A percentile compares a stretch with the other conserved stretches of the same genome.
These are phyloP conservation scores for Macropodus opercularis DNA, from an alignment of 2,797 vertebrate species.

Conservation along the genomic window DNA sequence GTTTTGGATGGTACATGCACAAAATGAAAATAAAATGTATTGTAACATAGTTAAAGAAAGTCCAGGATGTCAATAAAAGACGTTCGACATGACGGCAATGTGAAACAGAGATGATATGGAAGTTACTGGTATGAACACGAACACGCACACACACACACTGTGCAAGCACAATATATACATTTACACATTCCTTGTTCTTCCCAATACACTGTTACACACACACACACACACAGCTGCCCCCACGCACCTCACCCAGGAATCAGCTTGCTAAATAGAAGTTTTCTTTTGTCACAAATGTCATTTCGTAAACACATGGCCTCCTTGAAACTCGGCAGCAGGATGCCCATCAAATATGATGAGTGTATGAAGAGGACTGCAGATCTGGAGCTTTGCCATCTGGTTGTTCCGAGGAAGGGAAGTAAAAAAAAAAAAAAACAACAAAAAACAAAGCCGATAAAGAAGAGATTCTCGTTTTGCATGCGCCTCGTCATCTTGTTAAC, in stretches of 20 bases:
- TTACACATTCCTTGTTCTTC: slow-evolving; percentile 9
- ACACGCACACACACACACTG: slow-evolving; percentile 37
- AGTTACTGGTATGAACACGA: slow-evolving; percentile 52
- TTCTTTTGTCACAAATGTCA: slow-evolving; percentile 86
- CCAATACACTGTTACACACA: slow-evolving; percentile 11
- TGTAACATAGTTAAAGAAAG: slow-evolving; percentile 76
- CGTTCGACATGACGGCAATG: slow-evolving; percentile 40
- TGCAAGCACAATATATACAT: slow-evolving; percentile 31
- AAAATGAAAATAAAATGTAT: slow-evolving; percentile 76
- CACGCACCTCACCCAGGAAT: slow-evolving; percentile 82
- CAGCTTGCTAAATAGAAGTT: slow-evolving; percentile 88
- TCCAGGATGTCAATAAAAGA: slow-evolving; percentile 69
- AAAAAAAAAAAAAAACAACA: no score
- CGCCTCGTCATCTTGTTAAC: slow-evolving; percentile 88
- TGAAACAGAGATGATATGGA: slow-evolving; percentile 61
- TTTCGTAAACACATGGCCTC: slow-evolving; percentile 81
- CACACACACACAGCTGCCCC: slow-evolving; percentile 48
- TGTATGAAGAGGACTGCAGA: slow-evolving; percentile 81
- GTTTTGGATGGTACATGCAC: slow-evolving; percentile 76
- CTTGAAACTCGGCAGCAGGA: slow-evolving; percentile 87
- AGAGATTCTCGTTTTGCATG: slow-evolving; percentile 90
- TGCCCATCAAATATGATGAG: slow-evolving; percentile 79
- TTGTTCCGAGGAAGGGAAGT: slow-evolving; percentile 79
- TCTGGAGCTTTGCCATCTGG: slow-evolving; percentile 84
- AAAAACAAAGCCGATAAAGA: slow-evolving; percentile 66